Conservation (phyloP, 2,888 invertebrate genomes). For the Taenaris catops region DNA sequence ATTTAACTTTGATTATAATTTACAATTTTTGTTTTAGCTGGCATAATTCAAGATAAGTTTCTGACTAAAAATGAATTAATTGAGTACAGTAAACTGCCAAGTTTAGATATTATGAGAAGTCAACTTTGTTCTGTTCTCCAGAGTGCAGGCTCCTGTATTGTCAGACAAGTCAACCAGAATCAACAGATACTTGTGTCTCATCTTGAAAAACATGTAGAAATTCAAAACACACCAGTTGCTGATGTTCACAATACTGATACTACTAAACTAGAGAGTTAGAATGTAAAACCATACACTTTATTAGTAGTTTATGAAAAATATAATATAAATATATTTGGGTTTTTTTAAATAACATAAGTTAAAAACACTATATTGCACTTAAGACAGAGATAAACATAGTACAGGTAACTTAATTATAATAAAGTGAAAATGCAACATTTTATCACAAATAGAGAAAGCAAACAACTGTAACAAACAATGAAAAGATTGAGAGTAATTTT, state of each 20-base stretch:
- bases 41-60: conserved; percentile 85
- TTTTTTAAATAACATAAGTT: too few species aligned
- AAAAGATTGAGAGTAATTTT: too few species aligned
- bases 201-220: conserved; percentile 80
- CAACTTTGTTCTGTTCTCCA: conserved; percentile 85
- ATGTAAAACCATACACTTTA: not conserved
- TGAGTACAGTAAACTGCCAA: conserved; percentile 82
- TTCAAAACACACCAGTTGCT: conserved; percentile 32
- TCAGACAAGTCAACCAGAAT: conserved; percentile 83
- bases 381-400: too few species aligned
- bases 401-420: too few species aligned
- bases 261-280: conserved; percentile 18
- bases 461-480: too few species aligned
- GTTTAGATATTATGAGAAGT: conserved; percentile 82
- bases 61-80: conserved; percentile 85
- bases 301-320: not conserved
- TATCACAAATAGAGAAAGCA: too few species aligned
- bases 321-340: not conserved
- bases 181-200: conserved; percentile 84
- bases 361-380: too few species aligned
- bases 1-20: too few species aligned
- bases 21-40: conserved; percentile 83
- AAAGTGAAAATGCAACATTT: too few species aligned
- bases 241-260: conserved; percentile 5
- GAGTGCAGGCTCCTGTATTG: conserved; percentile 82